Percentiles rank a stretch among this genome's conserved stretches.
Conservation (phyloP, 1,140 invertebrate species). For the Drosophila carrolli region DNA sequence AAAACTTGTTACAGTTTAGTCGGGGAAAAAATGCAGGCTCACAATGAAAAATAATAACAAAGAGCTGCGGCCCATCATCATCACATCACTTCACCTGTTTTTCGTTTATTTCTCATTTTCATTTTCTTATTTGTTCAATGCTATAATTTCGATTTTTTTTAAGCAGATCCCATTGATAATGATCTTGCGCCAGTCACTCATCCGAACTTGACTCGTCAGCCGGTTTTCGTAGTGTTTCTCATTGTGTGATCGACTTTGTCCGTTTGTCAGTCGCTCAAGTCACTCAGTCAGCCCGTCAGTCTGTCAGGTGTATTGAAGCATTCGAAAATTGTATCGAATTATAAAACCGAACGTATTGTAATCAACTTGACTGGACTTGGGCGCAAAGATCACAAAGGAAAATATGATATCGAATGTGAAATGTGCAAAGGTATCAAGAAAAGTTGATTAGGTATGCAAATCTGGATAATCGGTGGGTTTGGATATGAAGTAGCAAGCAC, state of each 20-base stretch:
- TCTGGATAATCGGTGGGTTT: background rate
- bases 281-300: conserved; percentile 9
- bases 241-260: conserved; percentile 35
- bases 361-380: conserved; percentile 28
- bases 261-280: conserved; percentile 15
- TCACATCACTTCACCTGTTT: conserved; percentile 58
- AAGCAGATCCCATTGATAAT: conserved; percentile 58
- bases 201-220: conserved; percentile 55
- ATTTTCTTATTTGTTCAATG: conserved; percentile 50
- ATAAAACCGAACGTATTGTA: conserved; percentile 35
- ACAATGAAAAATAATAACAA: conserved; percentile 51
- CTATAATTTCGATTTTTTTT: conserved; percentile 58
- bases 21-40: conserved; percentile 7
- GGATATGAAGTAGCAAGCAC: background rate
- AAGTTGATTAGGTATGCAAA: background rate
- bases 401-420: conserved; percentile 19
- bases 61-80: conserved; percentile 44
- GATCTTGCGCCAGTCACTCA: conserved; percentile 57
- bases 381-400: conserved; percentile 20
- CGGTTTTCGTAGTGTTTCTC: conserved; percentile 29
- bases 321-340: conserved; percentile 61
- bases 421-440: conserved; percentile 10
- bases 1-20: conserved; percentile 53
- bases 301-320: conserved; percentile 58
- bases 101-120: conserved; percentile 25